Percentiles rank a stretch among this genome's conserved stretches.
Evolutionary conservation across 2,113 vertebrate genomes (phyloP).

Genomic region (Trogon surrucura): DNA sequence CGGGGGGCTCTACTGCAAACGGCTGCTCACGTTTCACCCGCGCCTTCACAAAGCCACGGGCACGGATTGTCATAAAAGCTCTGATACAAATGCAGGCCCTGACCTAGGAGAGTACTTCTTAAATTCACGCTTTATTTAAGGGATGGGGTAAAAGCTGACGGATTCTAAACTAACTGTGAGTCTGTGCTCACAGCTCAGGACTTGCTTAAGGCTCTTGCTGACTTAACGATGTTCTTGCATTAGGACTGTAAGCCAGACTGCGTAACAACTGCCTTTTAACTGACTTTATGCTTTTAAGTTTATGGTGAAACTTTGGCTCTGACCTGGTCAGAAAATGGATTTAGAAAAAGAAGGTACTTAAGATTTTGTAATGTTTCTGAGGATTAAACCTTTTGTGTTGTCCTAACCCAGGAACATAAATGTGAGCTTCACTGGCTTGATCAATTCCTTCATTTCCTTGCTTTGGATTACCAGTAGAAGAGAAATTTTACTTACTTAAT

Average conservation of each 20-base stretch:
- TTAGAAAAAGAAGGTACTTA: background rate
- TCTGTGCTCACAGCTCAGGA: background rate
- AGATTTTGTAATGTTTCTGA: background rate
- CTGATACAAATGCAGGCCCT: background rate
- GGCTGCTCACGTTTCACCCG: rapidly evolving
- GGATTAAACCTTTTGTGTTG: background rate
- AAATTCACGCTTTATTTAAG: rapidly evolving
- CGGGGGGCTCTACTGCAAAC: rapidly evolving
- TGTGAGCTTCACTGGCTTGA: background rate
- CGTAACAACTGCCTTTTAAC: background rate
- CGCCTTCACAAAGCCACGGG: background rate
- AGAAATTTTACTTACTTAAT: background rate
- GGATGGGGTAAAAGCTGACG: background rate
- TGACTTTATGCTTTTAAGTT: background rate
- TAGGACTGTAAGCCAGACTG: background rate
- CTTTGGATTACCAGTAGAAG: background rate
- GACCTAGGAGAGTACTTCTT: background rate
- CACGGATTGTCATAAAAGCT: background rate
- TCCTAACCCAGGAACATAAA: background rate
- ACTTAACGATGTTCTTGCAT: background rate
- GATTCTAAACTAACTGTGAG: background rate
- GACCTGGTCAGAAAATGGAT: background rate
- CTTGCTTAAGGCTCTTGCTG: background rate
- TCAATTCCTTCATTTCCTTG: background rate
- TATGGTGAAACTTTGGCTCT: background rate